These are phyloP conservation scores for Apomyelois bistriatella DNA, from an alignment of 2,888 invertebrate species.

Conservation along the genomic window DNA sequence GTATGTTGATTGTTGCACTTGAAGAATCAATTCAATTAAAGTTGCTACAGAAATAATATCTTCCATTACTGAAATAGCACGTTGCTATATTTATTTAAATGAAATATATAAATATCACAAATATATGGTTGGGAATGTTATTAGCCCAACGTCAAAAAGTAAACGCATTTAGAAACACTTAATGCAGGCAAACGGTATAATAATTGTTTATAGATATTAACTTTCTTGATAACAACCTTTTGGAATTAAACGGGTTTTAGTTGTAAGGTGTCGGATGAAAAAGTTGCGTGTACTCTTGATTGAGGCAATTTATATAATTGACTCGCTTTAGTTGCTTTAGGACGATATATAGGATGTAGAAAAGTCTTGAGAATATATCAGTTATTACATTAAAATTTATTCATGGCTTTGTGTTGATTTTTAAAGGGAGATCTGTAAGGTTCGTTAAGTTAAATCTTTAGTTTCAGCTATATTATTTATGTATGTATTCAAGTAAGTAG, in stretches of 20 bases:
- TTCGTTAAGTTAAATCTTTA: too few relatives aligned
- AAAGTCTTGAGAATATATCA: background rate
- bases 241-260: slow-evolving; percentile 12
- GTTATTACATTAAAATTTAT: background rate
- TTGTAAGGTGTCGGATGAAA: slow-evolving; percentile 28
- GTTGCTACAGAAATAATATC: background rate
- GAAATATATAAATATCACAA: slow-evolving; percentile 4
- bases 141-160: slow-evolving; percentile 1
- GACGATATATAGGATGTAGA: background rate
- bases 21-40: too few relatives aligned
- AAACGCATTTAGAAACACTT: slow-evolving; percentile 1
- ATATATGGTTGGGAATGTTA: slow-evolving; percentile 10
- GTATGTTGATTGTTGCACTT: too few relatives aligned
- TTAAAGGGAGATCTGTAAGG: too few relatives aligned
- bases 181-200: slow-evolving; percentile 9
- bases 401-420: too few relatives aligned
- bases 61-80: background rate
- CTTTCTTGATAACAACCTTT: slow-evolving; percentile 3
- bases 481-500: too few relatives aligned
- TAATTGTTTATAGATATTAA: slow-evolving; percentile 12
- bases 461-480: too few relatives aligned
- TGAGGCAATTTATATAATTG: slow-evolving; percentile 43
- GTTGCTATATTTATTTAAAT: background rate
- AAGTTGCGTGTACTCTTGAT: slow-evolving; percentile 28
- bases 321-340: slow-evolving; percentile 24